phyloP scores from a whole-genome alignment of 2,113 vertebrate species.

The Myrmophylax atrothorax region DNA sequence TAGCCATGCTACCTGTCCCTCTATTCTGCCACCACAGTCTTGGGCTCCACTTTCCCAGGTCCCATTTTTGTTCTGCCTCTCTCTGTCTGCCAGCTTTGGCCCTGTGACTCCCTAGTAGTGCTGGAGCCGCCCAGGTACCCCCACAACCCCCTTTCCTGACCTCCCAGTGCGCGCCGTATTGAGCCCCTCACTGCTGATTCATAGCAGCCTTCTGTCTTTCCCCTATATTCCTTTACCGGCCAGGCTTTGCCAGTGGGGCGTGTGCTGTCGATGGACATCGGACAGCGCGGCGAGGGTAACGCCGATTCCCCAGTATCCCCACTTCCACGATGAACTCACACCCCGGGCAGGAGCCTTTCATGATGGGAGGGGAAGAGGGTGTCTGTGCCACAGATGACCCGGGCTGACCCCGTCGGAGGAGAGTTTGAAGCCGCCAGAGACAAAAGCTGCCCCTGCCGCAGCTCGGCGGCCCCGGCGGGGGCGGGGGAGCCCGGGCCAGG shows the following conservation, averaged over 20 bases:
- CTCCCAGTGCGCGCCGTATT: fast-evolving
- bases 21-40: neutral
- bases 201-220: neutral
- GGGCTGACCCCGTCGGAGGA: fast-evolving
- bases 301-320: neutral
- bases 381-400: too few relatives aligned
- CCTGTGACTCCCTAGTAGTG: fast-evolving
- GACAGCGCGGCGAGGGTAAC: neutral
- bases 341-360: neutral
- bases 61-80: neutral
- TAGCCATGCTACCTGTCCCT: neutral
- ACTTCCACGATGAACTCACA: neutral
- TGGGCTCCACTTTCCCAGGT: neutral
- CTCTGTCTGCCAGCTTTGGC: neutral
- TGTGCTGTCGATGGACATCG: neutral
- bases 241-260: neutral
- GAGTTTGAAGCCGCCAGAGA: too few relatives aligned
- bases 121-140: neutral
- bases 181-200: neutral
- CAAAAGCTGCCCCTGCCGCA: neutral
- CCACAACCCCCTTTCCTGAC: too few relatives aligned
- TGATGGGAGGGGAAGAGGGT: neutral
- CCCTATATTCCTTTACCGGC: fast-evolving
- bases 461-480: neutral
- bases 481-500: neutral